Conservation (phyloP, 2,888 invertebrate genomes). For the Xanthia icteritia region DNA sequence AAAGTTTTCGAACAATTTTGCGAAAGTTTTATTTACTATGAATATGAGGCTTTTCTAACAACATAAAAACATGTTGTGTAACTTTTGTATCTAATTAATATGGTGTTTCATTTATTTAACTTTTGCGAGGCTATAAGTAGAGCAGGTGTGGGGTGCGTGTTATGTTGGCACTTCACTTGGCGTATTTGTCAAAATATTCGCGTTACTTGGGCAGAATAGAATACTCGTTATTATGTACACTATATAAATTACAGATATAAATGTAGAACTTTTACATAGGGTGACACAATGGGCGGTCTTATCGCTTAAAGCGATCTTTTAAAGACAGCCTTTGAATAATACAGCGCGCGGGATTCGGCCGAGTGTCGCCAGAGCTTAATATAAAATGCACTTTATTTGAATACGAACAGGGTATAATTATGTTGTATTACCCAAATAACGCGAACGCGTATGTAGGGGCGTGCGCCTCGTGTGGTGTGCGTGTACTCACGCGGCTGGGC, state of each 20-base stretch:
- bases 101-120: not conserved
- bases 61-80: not conserved
- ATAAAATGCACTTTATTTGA: not conserved
- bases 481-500: slow-evolving; percentile 83
- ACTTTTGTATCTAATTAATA: not conserved
- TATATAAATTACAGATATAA: not conserved
- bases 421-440: not conserved
- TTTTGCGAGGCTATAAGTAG: not conserved
- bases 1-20: not conserved
- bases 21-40: not conserved
- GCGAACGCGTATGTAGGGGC: not conserved
- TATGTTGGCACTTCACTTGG: not conserved
- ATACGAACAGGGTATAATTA: no score
- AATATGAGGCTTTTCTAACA: not conserved
- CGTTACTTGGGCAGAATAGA: slow-evolving; percentile 12
- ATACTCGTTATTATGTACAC: not conserved
- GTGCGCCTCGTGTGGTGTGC: slow-evolving; percentile 12
- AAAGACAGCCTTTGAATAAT: not conserved
- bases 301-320: not conserved
- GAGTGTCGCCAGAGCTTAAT: not conserved
- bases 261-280: not conserved
- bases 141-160: slow-evolving; percentile 12
- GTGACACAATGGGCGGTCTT: not conserved
- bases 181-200: slow-evolving; percentile 16
- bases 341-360: not conserved